These are phyloP conservation scores for Lepidocyrtoides sp. DNA, from an alignment of 2,888 invertebrate species.

Conservation along the genomic window DNA sequence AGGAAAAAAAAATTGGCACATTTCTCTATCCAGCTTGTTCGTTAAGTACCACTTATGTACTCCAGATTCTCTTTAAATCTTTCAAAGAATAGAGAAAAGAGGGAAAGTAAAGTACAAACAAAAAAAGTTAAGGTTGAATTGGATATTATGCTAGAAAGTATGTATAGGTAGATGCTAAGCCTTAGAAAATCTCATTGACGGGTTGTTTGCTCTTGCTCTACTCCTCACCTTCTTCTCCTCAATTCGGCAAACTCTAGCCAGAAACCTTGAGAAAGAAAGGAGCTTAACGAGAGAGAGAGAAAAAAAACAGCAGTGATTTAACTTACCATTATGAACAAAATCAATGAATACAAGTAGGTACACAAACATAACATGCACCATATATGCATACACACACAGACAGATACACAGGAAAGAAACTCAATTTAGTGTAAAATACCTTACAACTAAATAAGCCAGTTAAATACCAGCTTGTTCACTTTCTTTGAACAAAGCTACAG, in stretches of 20 bases:
- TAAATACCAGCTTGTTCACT: no score
- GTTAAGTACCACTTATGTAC: background rate
- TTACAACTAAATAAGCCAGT: no score
- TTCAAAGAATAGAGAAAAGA: no score
- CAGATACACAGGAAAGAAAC: no score
- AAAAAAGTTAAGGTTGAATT: background rate
- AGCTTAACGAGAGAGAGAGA: background rate
- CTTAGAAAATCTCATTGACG: background rate
- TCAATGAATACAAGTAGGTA: background rate
- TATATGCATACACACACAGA: no score
- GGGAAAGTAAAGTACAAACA: background rate
- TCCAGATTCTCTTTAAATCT: background rate
- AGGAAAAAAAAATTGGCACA: background rate
- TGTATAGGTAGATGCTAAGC: no score
- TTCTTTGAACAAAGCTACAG: no score
- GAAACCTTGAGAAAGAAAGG: background rate
- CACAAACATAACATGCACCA: no score
- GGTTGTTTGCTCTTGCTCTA: background rate
- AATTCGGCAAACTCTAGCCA: background rate
- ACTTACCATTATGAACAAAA: background rate
- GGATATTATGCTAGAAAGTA: no score
- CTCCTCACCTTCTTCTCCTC: conserved; percentile 1
- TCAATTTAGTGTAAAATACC: no score
- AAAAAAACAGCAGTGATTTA: background rate
- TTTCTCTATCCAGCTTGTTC: background rate